Percentiles rank a stretch among this genome's conserved stretches.
Evolutionary conservation across 2,888 invertebrate genomes (phyloP).

Genomic region (Epinotia ramella): DNA sequence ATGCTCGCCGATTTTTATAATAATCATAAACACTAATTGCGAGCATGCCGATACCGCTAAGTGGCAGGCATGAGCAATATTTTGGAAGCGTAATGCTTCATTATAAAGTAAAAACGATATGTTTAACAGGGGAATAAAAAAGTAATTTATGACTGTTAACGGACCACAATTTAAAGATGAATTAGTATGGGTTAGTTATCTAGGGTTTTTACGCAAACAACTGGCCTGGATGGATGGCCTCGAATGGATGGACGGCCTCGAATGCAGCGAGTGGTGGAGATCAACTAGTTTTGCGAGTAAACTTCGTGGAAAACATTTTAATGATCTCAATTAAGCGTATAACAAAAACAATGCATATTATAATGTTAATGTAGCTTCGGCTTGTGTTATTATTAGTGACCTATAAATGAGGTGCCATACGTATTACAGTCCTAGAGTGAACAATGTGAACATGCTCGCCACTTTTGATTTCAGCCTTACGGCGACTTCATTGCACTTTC

Average conservation of each 20-base stretch:
- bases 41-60: conserved; percentile 55
- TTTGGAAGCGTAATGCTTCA: conserved; percentile 51
- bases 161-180: conserved; percentile 28
- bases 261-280: background rate
- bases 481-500: background rate
- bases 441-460: too few relatives aligned
- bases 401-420: too few relatives aligned
- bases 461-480: background rate
- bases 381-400: too few relatives aligned
- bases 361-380: background rate
- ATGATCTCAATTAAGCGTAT: background rate
- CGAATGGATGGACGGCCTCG: background rate
- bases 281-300: background rate
- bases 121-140: too few relatives aligned
- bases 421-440: too few relatives aligned
- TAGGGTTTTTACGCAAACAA: background rate
- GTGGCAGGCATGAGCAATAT: conserved; percentile 58
- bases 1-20: conserved; percentile 55
- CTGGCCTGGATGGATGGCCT: background rate
- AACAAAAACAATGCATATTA: background rate
- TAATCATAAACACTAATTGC: conserved; percentile 63
- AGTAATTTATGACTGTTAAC: conserved; percentile 13
- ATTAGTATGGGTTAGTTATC: conserved; percentile 16
- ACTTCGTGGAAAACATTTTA: conserved; percentile 7
- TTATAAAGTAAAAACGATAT: conserved; percentile 3